A percentile compares a stretch with the other conserved stretches of the same genome.
Evolutionary conservation across 53 echinoderm and acorn worm genomes (phyloP).

Genomic region (Stichopus horrens): DNA sequence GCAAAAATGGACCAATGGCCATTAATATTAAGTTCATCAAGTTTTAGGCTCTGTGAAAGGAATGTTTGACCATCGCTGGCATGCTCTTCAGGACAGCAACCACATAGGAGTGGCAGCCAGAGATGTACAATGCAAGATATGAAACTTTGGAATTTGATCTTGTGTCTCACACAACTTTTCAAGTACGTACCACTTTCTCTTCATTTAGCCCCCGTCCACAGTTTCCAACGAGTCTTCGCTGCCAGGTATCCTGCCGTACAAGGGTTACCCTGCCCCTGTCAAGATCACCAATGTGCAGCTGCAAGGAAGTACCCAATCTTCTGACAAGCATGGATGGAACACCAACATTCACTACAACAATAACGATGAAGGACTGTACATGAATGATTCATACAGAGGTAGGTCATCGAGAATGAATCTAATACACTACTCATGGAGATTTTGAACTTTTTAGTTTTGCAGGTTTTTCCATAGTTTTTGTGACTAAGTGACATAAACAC

Average conservation of each 20-base stretch:
- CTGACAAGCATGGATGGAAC: conserved; percentile 79
- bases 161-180: background rate
- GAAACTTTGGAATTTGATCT: too few species aligned
- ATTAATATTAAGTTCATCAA: too few species aligned
- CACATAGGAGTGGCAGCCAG: too few species aligned
- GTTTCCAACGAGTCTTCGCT: conserved; percentile 73
- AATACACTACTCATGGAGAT: too few species aligned
- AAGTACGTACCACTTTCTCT: background rate
- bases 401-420: background rate
- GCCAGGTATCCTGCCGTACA: conserved; percentile 92
- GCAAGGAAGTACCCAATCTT: conserved; percentile 58
- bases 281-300: conserved; percentile 97
- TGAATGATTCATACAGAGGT: conserved; percentile 69
- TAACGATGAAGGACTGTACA: conserved; percentile 59
- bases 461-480: too few species aligned
- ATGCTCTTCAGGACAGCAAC: too few species aligned
- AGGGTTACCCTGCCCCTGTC: conserved; percentile 88
- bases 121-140: too few species aligned
- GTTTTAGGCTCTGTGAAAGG: too few species aligned
- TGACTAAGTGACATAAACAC: too few species aligned
- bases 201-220: conserved; percentile 53
- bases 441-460: too few species aligned
- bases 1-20: too few species aligned
- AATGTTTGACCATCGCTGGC: too few species aligned
- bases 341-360: conserved; percentile 63